These are phyloP conservation scores for Chionis minor DNA, from an alignment of 2,113 vertebrate species.

Conservation along the genomic window DNA sequence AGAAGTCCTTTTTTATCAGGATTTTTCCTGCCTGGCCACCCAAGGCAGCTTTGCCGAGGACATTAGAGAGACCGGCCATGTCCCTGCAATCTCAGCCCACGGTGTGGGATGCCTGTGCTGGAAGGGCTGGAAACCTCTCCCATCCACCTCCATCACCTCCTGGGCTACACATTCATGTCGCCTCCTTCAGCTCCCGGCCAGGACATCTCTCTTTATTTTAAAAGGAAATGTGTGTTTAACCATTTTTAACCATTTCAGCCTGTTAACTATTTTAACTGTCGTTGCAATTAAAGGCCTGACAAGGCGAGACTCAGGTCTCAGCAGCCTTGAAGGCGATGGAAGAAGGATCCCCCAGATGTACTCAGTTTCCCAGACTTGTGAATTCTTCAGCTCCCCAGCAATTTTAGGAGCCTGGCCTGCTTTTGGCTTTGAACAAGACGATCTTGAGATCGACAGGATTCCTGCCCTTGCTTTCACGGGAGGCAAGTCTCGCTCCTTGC, in stretches of 20 bases:
- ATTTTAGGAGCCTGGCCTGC: background rate
- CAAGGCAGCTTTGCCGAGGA: background rate
- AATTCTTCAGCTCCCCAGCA: background rate
- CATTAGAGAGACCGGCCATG: rapidly evolving
- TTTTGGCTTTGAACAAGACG: background rate
- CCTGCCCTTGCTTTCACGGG: rapidly evolving
- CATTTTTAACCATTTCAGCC: background rate
- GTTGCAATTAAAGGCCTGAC: background rate
- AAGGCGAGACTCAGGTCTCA: background rate
- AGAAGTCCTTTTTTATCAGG: background rate
- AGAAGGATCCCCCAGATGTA: background rate
- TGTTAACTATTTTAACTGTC: background rate
- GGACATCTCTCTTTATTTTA: background rate
- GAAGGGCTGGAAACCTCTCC: background rate
- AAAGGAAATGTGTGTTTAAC: background rate
- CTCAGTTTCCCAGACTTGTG: background rate
- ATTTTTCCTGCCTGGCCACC: background rate
- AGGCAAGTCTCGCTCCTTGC: background rate
- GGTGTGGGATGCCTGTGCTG: background rate
- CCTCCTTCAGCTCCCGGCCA: background rate
- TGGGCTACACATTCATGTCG: rapidly evolving
- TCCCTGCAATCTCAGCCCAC: background rate
- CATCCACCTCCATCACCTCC: background rate
- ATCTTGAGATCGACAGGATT: background rate
- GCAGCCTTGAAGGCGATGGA: background rate